Conservation (phyloP, 2,888 invertebrate genomes). For the Cryptocheilus praepositus region DNA sequence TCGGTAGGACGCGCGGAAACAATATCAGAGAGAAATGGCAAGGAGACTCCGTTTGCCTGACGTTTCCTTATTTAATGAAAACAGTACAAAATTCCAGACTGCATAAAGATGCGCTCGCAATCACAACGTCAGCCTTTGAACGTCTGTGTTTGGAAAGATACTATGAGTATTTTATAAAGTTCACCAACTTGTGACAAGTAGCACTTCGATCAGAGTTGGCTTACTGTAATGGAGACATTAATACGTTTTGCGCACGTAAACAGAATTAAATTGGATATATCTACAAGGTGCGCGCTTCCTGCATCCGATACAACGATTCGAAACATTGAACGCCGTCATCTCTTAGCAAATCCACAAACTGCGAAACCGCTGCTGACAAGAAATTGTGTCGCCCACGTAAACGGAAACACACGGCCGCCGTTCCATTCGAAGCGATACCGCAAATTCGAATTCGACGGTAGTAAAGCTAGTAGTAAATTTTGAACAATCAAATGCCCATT, state of each 20-base stretch:
- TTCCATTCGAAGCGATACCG: slow-evolving; percentile 35
- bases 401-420: slow-evolving; percentile 22
- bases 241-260: no score
- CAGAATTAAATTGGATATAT: no score
- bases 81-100: slow-evolving; percentile 29
- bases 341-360: no score
- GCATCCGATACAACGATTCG: no score
- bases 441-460: slow-evolving; percentile 65
- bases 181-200: no score
- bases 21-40: slow-evolving; percentile 33
- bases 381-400: not conserved
- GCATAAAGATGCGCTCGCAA: slow-evolving; percentile 2
- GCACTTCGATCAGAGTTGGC: no score
- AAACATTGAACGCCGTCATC: no score
- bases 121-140: not conserved
- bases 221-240: no score
- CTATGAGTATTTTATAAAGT: no score
- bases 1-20: slow-evolving; percentile 26
- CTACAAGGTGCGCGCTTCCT: no score
- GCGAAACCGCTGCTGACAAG: no score
- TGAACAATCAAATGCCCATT: slow-evolving; percentile 70
- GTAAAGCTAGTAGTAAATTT: slow-evolving; percentile 69
- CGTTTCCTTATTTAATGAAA: slow-evolving; percentile 39
- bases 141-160: no score
- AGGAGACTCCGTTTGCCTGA: slow-evolving; percentile 27